phyloP scores from a whole-genome alignment of 2,797 vertebrate genomes.

The Falco berigora region DNA sequence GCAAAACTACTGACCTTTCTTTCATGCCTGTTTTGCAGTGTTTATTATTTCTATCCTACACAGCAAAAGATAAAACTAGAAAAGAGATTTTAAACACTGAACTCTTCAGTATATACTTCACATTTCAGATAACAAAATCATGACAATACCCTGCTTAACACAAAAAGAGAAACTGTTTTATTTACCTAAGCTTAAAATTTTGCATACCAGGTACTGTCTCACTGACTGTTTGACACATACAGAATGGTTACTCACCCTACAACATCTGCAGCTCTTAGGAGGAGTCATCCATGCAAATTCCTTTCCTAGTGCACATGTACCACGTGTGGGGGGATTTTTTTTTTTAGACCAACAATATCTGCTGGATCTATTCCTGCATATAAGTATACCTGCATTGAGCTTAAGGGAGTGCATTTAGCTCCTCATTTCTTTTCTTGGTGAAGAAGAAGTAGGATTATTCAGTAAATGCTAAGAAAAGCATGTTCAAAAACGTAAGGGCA shows the following conservation, averaged over 20 bases:
- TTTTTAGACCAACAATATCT: neutral
- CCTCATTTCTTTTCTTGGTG: neutral
- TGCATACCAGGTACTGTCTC: neutral
- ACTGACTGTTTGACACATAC: neutral
- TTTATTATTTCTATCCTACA: conserved; percentile 24
- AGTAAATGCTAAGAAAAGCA: neutral
- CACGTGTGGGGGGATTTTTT: accelerated
- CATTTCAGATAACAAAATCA: neutral
- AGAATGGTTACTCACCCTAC: neutral
- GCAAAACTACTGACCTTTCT: conserved; percentile 70
- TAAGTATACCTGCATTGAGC: neutral
- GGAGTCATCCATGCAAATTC: neutral
- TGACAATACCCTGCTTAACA: neutral
- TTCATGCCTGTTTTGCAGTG: conserved; percentile 19
- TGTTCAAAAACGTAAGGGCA: neutral
- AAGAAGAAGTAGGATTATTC: neutral
- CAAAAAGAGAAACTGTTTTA: neutral
- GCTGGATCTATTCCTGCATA: neutral
- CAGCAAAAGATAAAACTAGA: neutral
- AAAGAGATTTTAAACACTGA: neutral
- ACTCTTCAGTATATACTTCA: neutral
- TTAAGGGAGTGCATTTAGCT: neutral
- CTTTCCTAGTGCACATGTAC: neutral
- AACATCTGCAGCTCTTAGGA: neutral
- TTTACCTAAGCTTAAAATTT: neutral